Evolutionary conservation across 1,140 invertebrate species (phyloP).

Genomic region (Bombus ignitus): DNA sequence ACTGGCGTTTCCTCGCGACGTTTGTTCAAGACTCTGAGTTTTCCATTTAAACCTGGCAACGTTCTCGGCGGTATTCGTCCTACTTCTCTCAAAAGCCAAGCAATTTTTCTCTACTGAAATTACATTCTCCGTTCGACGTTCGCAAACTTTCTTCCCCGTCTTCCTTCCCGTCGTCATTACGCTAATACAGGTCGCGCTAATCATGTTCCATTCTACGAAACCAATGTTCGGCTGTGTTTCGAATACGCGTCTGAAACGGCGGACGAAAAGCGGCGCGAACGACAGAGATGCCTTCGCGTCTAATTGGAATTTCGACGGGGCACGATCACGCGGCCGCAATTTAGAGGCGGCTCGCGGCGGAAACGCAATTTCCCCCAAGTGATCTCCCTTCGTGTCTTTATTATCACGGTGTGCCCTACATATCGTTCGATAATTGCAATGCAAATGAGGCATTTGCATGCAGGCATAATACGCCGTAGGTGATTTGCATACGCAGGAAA

Average conservation of each 20-base stretch:
- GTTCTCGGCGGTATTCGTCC: neutral
- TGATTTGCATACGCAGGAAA: constrained; percentile 28
- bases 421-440: constrained; percentile 40
- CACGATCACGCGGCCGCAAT: neutral
- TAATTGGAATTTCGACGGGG: constrained; percentile 12
- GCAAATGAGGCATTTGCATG: constrained; percentile 38
- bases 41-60: neutral
- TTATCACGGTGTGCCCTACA: constrained; percentile 30
- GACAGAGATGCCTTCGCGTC: neutral
- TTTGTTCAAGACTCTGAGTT: neutral
- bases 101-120: neutral
- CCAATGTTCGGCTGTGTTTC: neutral
- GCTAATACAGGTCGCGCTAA: neutral
- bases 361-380: constrained; percentile 24
- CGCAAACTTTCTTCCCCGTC: neutral
- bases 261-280: neutral
- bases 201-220: neutral
- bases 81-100: neutral
- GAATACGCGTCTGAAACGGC: too few species aligned
- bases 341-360: neutral
- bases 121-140: neutral
- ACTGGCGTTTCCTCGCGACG: neutral
- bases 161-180: neutral
- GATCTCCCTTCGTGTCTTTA: constrained; percentile 25
- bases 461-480: constrained; percentile 21